Base-by-base conservation (phyloP, 1,140 invertebrate genomes). In the Pseudomyrmex sp. region DNA sequence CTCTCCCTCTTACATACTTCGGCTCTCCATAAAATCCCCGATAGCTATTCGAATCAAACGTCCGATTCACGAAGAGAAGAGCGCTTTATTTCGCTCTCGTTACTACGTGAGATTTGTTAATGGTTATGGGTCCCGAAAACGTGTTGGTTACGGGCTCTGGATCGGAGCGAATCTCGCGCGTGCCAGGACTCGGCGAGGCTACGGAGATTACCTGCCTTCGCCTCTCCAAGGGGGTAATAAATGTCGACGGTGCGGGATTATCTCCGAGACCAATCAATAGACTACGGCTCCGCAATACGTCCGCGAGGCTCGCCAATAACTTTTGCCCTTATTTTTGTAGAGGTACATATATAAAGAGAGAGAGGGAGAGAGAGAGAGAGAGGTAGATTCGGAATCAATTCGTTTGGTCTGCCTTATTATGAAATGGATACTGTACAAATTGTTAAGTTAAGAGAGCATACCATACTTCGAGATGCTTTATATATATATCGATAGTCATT, bases 71-170 rank as follows among this genome's bases (percentile, higher is more conserved):
- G 82, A 83, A 35, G 35, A 35, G 5, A 35, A 35, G 86, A 73
- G 69, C 87, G 90, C 77, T 90, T 85, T 90, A 88, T 90, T 88
- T 88, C 80, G 88, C 88, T 80, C 83, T 80, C 79, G 79, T 88
- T 70, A 82, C 86, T 88, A 88, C 77, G 46, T 65, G 88, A 90
- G 89, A 90, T 90, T 88, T 88, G 89, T 90, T 90, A 90, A 90
- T 90, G 88, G 87, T 90, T 90, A 90, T 88, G 82, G 82, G 75
- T 61, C 59, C 9, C 8, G 48, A 52, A 56, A 50, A 72, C 80
- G 44, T 58, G 72, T 69, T 79, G 56, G 65, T 70, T 86, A 80
- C 66, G 66, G 65, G 59, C n/a, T 35, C 46, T 10, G 73, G 20
- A 7, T 35, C 5, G 35, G 4, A 70, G 70, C 54, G 76, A n/a